Base-by-base conservation (phyloP, 2,888 invertebrate species). In the Dynastes hyllus region DNA sequence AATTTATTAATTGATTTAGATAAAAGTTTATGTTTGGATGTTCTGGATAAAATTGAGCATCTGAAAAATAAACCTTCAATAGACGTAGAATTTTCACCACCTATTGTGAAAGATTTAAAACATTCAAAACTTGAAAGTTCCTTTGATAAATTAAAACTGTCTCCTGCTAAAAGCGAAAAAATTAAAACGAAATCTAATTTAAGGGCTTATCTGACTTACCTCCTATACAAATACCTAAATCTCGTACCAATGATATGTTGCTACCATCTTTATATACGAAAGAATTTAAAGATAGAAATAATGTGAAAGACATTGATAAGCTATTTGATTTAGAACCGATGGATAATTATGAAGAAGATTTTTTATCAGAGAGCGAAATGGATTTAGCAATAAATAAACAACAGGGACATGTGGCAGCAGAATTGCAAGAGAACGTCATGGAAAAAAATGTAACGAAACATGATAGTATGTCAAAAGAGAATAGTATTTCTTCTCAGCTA, bases 341-440 rank as follows among this genome's bases (percentile, higher is more conserved):
- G 45, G 86, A 85, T 78, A 87, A 88, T 78, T 89, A 88, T 78
- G 88, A 88, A 81, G 88, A 89, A 82, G 88, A 88, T 83, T 88
- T 88, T 82, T 87, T 88, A 84, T 86, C 86, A 2, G 83, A 82
- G n/a, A 84, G 83, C 78, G 85, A 84, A 66, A 73, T 82, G 5
- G 84, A 84, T 66, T 70, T 82, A 27, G 77, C 79, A 61, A 69
- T 76, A 37, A 81, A 81, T 58, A 78, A 76, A 63, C 65, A 16
- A 53, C 65, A 76, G 32, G 53, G 32, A 37, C 70, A 77, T 66
- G 51, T 77, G 55, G 58, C 51, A 70, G 16, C 2, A 32, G 58
- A 61, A 22, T 0, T 37, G n/a, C 58, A 75, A 76, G 51, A 67
- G n/a, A 22, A 16, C n/a, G n/a, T n/a, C 0, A 16, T 58, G 16